A percentile compares a stretch with the other conserved stretches of the same genome.
Evolutionary conservation across 2,797 vertebrate species (phyloP).

Genomic region (Microtus obscurus): DNA sequence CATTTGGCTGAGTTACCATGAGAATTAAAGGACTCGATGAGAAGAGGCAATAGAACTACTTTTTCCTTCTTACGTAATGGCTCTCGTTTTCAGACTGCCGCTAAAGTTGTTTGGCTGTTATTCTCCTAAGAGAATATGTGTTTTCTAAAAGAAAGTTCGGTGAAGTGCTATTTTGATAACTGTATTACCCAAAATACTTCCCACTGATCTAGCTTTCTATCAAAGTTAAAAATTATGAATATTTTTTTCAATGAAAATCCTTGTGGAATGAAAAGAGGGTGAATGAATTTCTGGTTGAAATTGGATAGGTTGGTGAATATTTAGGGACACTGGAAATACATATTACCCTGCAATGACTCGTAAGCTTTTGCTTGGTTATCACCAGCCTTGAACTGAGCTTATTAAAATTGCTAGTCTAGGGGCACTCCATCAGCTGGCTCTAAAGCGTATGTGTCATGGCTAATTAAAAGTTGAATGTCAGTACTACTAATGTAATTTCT

Average conservation of each 20-base stretch:
- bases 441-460: slow-evolving; percentile 75
- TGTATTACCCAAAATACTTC: slow-evolving; percentile 35
- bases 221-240: slow-evolving; percentile 7
- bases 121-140: neutral
- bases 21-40: neutral
- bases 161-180: neutral
- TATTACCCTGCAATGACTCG: slow-evolving; percentile 66
- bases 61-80: neutral
- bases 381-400: slow-evolving; percentile 77
- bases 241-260: slow-evolving; percentile 33
- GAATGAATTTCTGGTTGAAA: slow-evolving; percentile 1
- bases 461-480: slow-evolving; percentile 79
- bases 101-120: neutral
- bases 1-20: neutral
- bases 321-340: slow-evolving; percentile 46
- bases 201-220: slow-evolving; percentile 38
- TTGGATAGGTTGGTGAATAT: slow-evolving; percentile 20
- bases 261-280: neutral
- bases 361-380: slow-evolving; percentile 73
- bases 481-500: slow-evolving; percentile 65
- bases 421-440: slow-evolving; percentile 72
- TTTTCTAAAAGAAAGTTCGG: slow-evolving; percentile 19
- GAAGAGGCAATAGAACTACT: neutral
- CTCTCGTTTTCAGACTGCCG: neutral
- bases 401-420: slow-evolving; percentile 75